phyloP scores from a whole-genome alignment of 2,888 invertebrate species.

The Ectemnius continuus region DNA sequence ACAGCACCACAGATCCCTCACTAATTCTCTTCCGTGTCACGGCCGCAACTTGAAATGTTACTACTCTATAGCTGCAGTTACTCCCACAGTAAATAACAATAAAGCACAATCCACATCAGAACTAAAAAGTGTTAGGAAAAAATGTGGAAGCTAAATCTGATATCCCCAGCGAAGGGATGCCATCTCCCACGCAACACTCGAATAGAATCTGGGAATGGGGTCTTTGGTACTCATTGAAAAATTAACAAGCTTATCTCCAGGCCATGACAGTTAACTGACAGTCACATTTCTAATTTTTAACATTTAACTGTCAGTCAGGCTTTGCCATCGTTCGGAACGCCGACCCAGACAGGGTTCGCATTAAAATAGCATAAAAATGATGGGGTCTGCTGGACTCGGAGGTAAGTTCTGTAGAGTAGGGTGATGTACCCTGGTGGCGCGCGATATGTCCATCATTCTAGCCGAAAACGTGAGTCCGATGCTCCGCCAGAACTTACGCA shows the following conservation, averaged over 20 bases:
- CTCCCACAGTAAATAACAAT: too few species aligned
- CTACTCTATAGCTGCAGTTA: too few species aligned
- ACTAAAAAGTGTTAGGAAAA: too few species aligned
- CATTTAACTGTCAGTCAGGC: not conserved
- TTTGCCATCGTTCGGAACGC: not conserved
- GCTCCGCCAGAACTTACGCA: conserved; percentile 42
- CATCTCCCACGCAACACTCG: not conserved
- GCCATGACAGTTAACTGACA: not conserved
- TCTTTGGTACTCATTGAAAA: not conserved
- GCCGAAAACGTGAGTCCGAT: conserved; percentile 42
- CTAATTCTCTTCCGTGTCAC: too few species aligned
- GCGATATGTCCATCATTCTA: conserved; percentile 51
- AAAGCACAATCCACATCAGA: too few species aligned
- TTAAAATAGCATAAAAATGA: not conserved
- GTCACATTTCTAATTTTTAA: not conserved
- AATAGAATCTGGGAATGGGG: not conserved
- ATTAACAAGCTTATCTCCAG: not conserved
- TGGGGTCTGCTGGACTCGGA: not conserved
- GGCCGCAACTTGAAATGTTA: too few species aligned
- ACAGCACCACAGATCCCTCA: too few species aligned
- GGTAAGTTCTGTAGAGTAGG: conserved; percentile 25
- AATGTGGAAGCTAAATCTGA: too few species aligned
- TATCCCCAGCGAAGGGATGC: too few species aligned
- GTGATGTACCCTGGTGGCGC: conserved; percentile 28
- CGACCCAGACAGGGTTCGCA: not conserved